These are phyloP conservation scores for Syrphus vitripennis DNA, from an alignment of 2,888 invertebrate genomes.

Conservation along the genomic window DNA sequence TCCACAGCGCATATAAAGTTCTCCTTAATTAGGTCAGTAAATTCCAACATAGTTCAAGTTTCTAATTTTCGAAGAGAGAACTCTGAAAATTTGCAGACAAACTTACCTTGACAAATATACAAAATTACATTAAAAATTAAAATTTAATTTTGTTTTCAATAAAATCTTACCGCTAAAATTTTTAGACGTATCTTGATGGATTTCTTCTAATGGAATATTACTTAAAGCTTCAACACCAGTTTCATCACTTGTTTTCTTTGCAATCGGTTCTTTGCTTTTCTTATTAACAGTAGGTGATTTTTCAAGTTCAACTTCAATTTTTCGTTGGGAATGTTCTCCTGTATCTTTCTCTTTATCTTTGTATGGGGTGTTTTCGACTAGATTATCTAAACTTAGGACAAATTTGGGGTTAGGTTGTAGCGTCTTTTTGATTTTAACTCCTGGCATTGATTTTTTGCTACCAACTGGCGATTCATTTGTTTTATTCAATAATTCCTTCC, in stretches of 20 bases:
- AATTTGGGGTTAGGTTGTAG: background rate
- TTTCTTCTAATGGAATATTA: background rate
- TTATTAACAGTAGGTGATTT: background rate
- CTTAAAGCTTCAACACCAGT: background rate
- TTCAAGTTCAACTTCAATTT: background rate
- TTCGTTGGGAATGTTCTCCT: too few species aligned
- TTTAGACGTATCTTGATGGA: background rate
- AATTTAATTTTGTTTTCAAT: too few species aligned
- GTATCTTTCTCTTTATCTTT: background rate
- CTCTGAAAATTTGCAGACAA: too few species aligned
- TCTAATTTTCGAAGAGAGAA: too few species aligned
- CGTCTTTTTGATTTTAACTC: background rate
- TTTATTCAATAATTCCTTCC: conserved; percentile 41
- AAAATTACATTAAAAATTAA: too few species aligned
- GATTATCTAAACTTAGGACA: background rate
- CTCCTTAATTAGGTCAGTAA: too few species aligned
- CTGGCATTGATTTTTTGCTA: background rate
- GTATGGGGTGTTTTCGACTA: background rate
- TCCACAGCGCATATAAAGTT: too few species aligned
- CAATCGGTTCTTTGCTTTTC: background rate
- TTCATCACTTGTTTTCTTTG: background rate
- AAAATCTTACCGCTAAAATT: background rate
- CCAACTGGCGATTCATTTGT: background rate
- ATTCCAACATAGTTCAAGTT: too few species aligned
- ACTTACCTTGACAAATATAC: too few species aligned